These are phyloP conservation scores for Callionymus lyra DNA, from an alignment of 2,113 vertebrate genomes.

Conservation along the genomic window DNA sequence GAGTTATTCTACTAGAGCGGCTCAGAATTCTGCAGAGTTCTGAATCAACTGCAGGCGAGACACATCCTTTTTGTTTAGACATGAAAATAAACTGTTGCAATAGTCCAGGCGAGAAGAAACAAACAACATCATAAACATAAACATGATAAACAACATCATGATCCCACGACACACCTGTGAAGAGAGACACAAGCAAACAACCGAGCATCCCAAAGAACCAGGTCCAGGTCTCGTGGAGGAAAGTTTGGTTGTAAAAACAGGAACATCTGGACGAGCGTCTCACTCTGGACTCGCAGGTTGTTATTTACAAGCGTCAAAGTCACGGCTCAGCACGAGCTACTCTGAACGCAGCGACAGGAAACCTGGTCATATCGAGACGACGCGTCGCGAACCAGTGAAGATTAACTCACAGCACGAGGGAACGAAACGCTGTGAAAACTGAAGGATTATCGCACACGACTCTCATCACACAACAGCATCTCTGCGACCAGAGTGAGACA, in stretches of 20 bases:
- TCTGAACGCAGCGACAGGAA: conserved; percentile 49
- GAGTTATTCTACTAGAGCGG: no score
- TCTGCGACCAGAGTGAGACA: conserved; percentile 31
- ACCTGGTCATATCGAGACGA: conserved; percentile 52
- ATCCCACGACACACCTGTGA: no score
- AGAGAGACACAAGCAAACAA: conserved; percentile 21
- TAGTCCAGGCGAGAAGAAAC: no score
- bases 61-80: no score
- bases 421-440: conserved; percentile 54
- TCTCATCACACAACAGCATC: conserved; percentile 54
- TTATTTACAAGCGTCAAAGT: conserved; percentile 45
- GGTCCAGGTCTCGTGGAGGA: conserved; percentile 40
- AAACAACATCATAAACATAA: no score
- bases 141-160: no score
- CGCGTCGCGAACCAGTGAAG: conserved; percentile 59
- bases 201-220: no score
- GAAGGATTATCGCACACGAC: conserved; percentile 58
- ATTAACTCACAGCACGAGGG: conserved; percentile 60
- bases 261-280: conserved; percentile 59
- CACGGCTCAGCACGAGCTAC: conserved; percentile 30
- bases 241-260: conserved; percentile 18
- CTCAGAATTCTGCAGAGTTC: no score
- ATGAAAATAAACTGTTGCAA: no score
- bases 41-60: no score
- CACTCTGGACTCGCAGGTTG: no score